Base-by-base conservation (phyloP, 2,888 invertebrate species). In the Melolontha melolontha region DNA sequence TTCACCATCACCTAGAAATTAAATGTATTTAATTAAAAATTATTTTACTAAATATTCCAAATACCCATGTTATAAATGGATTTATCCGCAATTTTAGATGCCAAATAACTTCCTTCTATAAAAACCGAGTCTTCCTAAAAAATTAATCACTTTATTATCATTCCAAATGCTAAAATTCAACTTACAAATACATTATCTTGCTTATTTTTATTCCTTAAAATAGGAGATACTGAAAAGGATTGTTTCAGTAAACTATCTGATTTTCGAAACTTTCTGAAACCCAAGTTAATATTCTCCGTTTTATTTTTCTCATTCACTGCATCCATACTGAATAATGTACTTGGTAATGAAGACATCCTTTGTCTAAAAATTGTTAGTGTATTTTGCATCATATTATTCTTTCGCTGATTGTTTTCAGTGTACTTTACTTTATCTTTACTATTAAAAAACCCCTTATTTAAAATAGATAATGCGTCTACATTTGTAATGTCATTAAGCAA, bases 101-200 rank as follows among this genome's bases (percentile, higher is more conserved):
- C 68, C 14, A 71, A 34, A 29, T 69, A 63, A 29, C 64, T 54
- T 1, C 67, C 71, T 66, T 71, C 71, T 29, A 71, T 68, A 44
- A 69, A 71, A 34, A 71, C 69, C 1, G 68, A 69, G 55, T 71
- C 69, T 63, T 69, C 62, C 71, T 71, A 47, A 47, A 71, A 70
- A 14, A 44, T 17, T 39, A 47, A 47, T 14, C 10, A 47, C 4
- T 12, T 47, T n/a, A n/a, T n/a, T 12, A 44, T 1, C 0, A 47
- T 6, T 29, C 2, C n/a, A 52, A 22, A 22, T 52, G 8, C 2
- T 5, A 7, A 14, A 22, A 27, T 59, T 22, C 1, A 17, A 64
- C 64, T 64, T 41, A 64, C 64, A 52, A 64, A 51, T 64, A 52
- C 42, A 10, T 14, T 41, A 41, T 64, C 64, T 41, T 51, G 29